Conservation (phyloP, 2,888 invertebrate genomes). For the Steinernema scapterisci region DNA sequence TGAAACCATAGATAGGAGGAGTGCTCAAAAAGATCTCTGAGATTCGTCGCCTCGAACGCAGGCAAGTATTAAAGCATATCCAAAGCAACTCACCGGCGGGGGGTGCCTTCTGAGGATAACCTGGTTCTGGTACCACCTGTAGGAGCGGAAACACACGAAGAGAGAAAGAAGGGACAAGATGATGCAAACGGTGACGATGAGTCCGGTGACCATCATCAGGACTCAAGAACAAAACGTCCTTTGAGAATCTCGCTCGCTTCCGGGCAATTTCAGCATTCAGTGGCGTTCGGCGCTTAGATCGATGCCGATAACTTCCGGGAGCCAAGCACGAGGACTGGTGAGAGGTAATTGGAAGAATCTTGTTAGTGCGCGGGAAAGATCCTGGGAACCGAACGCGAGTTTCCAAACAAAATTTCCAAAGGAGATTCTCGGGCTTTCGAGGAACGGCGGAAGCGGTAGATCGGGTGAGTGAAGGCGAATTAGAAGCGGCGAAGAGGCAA, state of each 20-base stretch:
- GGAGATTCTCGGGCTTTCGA: neutral
- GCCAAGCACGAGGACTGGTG: neutral
- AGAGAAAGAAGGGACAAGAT: neutral
- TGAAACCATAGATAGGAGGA: too few relatives aligned
- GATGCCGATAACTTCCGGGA: neutral
- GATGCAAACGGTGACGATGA: constrained; percentile 25
- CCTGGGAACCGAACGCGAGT: neutral
- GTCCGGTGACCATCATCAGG: constrained; percentile 12
- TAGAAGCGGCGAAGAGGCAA: neutral
- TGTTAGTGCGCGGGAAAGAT: neutral
- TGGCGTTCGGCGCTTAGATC: neutral
- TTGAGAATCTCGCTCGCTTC: neutral
- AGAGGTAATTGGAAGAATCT: neutral
- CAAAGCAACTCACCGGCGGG: constrained; percentile 7
- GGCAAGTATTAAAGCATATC: too few relatives aligned
- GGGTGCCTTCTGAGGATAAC: neutral
- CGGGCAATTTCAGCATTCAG: neutral
- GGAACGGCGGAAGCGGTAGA: neutral
- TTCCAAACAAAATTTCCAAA: neutral
- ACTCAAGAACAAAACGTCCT: neutral
- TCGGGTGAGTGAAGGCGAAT: neutral
- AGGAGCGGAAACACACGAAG: constrained; percentile 25
- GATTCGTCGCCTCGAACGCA: too few relatives aligned
- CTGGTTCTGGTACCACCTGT: constrained; percentile 18
- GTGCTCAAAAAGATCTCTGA: too few relatives aligned